Base-by-base conservation (phyloP, 1,140 invertebrate species). In the Rhopalosiphum padi region DNA sequence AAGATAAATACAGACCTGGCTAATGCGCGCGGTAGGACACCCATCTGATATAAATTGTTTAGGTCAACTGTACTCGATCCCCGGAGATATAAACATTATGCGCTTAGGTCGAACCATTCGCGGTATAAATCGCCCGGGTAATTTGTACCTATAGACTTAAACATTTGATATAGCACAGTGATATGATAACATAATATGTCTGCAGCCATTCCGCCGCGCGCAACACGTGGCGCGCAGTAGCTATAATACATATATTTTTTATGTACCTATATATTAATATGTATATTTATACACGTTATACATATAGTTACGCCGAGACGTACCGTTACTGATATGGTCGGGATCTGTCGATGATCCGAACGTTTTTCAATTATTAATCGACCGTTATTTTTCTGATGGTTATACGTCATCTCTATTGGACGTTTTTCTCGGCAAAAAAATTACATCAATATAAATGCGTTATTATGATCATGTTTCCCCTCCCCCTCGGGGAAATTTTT, bases 41-140 rank as follows among this genome's bases (percentile, higher is more conserved):
- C 88, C 88, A 89, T 89, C 88, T 51, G 51, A 35, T 89, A 89
- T 89, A 89, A 89, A 89, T 89, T 89, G 88, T 89, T 89, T 55
- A 55, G 88, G 88, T 55, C 53, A 25, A 89, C 48, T 25, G 48
- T 53, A 48, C 21, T 30, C 21, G 22, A 22, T 89, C 88, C 48
- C 88, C 23, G 7, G 51, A 41, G 51, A 55, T n/a, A 53, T 7
- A 25, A 30, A 89, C 51, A 55, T 55, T 89, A n/a, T 77, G 53
- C 15, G 21, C 18, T n/a, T 53, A 89, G n/a, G 41, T 86, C 15
- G 8, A 37, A 37, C 21, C 8, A 51, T 89, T 89, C 48, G 87
- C 35, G 8, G 51, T 89, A 55, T 89, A 89, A 89, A 55, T 55
- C 22, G 88, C 25, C 48, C 22, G 35, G 37, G 88, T 35, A 55